These are phyloP conservation scores for Plestiodon gilberti DNA, from an alignment of 2,113 vertebrate genomes.

Conservation along the genomic window DNA sequence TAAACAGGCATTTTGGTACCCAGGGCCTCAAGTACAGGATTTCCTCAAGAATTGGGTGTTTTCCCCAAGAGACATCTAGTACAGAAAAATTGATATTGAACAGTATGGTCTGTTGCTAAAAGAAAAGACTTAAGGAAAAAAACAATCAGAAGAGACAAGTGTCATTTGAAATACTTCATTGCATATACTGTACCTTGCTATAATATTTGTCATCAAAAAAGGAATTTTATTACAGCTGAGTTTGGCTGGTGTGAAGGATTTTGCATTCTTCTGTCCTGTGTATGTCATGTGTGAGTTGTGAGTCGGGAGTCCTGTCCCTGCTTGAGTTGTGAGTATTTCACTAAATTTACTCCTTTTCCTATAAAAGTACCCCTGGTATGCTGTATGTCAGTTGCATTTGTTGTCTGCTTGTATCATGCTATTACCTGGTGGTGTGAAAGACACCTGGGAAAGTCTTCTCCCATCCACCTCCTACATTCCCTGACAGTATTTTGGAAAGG, in stretches of 20 bases:
- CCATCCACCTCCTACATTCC: no score
- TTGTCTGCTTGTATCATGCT: not conserved
- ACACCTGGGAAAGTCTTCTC: no score
- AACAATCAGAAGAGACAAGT: not conserved
- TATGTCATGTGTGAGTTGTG: not conserved
- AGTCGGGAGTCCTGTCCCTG: no score
- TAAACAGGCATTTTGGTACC: not conserved
- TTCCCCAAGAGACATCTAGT: not conserved
- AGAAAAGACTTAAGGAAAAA: no score
- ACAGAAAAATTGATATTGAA: not conserved
- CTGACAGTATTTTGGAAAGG: no score
- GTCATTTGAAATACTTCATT: not conserved
- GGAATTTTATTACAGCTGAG: not conserved
- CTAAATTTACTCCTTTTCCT: not conserved
- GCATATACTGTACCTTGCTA: no score
- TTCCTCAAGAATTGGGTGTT: not conserved
- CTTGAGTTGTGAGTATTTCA: not conserved
- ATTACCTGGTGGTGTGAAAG: not conserved
- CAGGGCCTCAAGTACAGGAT: not conserved
- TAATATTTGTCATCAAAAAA: not conserved
- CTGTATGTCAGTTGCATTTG: not conserved
- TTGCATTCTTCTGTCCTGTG: no score
- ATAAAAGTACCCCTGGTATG: not conserved
- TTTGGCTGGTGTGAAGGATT: not conserved
- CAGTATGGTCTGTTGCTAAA: not conserved